phyloP scores from a whole-genome alignment of 2,888 invertebrate species.

The Harpalus rubripes region DNA sequence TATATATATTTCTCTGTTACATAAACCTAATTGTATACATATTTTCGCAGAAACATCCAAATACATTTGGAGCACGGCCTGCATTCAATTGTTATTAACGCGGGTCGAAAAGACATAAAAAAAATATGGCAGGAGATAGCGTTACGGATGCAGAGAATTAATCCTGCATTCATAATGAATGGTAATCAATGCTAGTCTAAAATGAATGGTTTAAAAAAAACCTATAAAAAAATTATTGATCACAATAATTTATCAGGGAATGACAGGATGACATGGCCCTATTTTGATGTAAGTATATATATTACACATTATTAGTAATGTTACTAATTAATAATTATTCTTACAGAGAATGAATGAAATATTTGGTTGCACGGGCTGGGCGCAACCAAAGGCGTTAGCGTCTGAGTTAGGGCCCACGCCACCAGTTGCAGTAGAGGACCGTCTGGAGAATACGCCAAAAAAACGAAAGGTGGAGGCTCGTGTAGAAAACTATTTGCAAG shows the following conservation, averaged over 20 bases:
- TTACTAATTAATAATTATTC: no score
- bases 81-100: background rate
- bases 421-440: no score
- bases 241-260: background rate
- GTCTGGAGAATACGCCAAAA: no score
- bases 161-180: background rate
- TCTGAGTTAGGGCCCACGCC: no score
- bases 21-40: conserved; percentile 5
- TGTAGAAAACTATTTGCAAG: no score
- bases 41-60: conserved; percentile 12
- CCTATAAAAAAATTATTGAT: conserved; percentile 14
- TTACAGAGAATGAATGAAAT: no score
- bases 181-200: no score
- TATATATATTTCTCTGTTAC: background rate
- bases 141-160: background rate
- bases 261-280: background rate
- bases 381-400: no score
- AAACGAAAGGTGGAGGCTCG: no score
- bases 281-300: no score
- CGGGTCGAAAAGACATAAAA: background rate
- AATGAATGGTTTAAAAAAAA: conserved; percentile 10
- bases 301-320: no score
- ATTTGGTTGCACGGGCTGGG: no score
- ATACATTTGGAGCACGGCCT: conserved; percentile 8
- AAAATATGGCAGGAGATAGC: conserved; percentile 8